Evolutionary conservation across 2,113 vertebrate species (phyloP), one percentile per base, ranked within the genome.

Genomic region (Actenoides hombroni): DNA sequence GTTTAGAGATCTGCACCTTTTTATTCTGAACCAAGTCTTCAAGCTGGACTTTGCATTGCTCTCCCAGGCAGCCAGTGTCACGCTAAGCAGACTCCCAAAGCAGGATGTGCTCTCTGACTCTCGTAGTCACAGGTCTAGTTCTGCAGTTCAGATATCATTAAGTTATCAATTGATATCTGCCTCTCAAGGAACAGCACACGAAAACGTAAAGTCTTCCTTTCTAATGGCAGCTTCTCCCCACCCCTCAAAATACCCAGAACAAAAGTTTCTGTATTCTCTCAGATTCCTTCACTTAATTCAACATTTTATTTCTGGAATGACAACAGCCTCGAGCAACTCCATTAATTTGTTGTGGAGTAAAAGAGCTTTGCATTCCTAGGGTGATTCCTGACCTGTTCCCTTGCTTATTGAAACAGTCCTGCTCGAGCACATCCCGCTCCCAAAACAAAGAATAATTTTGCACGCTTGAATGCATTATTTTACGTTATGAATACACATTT

Each of bases 331-430:
- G 0, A 92, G 96, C 87, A 88, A 86, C 82, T 60, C 95, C 60
- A 13, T 94, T 97, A 88, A 97, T 97, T 94, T 94, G 81, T 49
- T 68, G 49, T 1, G 0, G 74, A 95, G 95, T 59, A 92, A 95
- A 97, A 92, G 92, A 76, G 59, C 86, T 95, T 92, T 95, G 95
- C 93, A 94, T 84, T 81, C 89, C 68, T 60, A 63, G 49, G 61
- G 88, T 65, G 81, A 79, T 6, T 81, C 75, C 14, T 11, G 94
- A 96, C 96, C 26, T 69, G 23, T 56, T 89, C 88, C 83, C 82
- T 73, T 63, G 86, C 87, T 74, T 51, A 42, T 40, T 75, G 57
- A 71, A 92, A 68, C 33, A 85, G 64, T 61, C 59, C 40, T 51
- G 37, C 76, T 89, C 19, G 4, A 68, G 84, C 74, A 96, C 70